Evolutionary conservation across 2,888 invertebrate species (phyloP).

Genomic region (Empis livida): DNA sequence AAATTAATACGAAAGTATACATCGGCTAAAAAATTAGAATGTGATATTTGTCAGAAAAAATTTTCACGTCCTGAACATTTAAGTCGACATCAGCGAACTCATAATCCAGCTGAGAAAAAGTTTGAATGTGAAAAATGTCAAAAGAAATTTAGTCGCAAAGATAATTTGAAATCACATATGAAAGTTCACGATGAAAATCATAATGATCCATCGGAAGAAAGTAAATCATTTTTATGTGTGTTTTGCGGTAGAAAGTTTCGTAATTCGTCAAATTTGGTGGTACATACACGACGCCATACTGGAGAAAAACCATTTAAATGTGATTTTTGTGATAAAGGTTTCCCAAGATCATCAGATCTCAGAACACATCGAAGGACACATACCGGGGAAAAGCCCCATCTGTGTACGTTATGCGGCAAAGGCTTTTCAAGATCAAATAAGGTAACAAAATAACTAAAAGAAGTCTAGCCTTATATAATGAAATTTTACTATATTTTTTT

Average conservation of each 20-base stretch:
- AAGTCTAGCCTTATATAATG: too few relatives aligned
- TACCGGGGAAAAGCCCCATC: slow-evolving; percentile 47
- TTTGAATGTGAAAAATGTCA: slow-evolving; percentile 44
- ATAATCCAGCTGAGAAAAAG: slow-evolving; percentile 40
- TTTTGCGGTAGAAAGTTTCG: slow-evolving; percentile 48
- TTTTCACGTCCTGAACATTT: slow-evolving; percentile 52
- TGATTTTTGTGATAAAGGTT: slow-evolving; percentile 48
- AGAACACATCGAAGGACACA: slow-evolving; percentile 47
- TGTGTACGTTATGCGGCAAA: slow-evolving; percentile 34
- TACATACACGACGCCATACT: slow-evolving; percentile 54
- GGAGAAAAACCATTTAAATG: slow-evolving; percentile 52
- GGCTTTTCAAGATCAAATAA: slow-evolving; percentile 49
- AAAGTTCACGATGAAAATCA: slow-evolving; percentile 38
- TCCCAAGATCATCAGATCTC: slow-evolving; percentile 49
- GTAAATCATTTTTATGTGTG: slow-evolving; percentile 38
- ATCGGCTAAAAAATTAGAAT: slow-evolving; percentile 37
- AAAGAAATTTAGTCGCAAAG: slow-evolving; percentile 45
- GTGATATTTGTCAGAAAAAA: slow-evolving; percentile 48
- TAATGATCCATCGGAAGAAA: background rate
- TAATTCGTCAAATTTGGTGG: slow-evolving; percentile 47
- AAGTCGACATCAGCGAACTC: slow-evolving; percentile 50
- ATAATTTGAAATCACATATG: slow-evolving; percentile 45
- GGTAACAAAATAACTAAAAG: slow-evolving; percentile 42
- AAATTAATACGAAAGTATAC: background rate
- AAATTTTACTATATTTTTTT: too few relatives aligned